A percentile compares a stretch with the other conserved stretches of the same genome.
Conservation (phyloP, 2,888 invertebrate genomes). For the Uropetala carovei region DNA sequence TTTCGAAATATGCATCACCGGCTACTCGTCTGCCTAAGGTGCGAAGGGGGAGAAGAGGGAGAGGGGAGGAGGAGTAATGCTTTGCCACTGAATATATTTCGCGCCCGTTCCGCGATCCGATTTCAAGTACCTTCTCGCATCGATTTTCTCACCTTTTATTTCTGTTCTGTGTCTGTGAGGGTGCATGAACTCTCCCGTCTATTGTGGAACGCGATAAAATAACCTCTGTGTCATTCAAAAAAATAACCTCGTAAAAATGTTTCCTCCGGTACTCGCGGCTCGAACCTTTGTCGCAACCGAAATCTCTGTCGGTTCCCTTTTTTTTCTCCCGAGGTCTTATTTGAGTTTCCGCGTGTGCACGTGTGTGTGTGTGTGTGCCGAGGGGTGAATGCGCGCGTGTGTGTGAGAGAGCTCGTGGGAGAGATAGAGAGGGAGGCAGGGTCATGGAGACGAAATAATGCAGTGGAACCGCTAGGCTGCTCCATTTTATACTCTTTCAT, state of each 20-base stretch:
- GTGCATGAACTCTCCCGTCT: neutral
- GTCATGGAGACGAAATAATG: conserved; percentile 1
- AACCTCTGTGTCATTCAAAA: neutral
- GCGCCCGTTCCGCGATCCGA: too few relatives aligned
- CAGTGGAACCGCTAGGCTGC: neutral
- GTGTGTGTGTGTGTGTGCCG: too few relatives aligned
- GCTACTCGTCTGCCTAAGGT: too few relatives aligned
- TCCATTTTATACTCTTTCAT: conserved; percentile 6
- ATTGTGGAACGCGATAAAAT: neutral
- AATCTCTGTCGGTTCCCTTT: neutral
- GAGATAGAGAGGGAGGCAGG: neutral
- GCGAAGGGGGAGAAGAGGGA: too few relatives aligned
- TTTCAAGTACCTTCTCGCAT: neutral
- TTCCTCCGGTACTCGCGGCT: neutral
- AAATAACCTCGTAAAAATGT: neutral
- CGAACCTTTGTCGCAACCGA: conserved; percentile 1
- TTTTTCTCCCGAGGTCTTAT: neutral
- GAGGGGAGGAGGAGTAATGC: too few relatives aligned
- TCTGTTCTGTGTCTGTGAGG: neutral
- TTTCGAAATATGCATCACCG: too few relatives aligned
- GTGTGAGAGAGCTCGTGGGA: neutral
- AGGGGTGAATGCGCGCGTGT: too few relatives aligned
- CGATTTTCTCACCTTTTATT: neutral
- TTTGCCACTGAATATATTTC: too few relatives aligned
- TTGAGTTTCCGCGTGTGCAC: neutral